Conservation (phyloP, 2,888 invertebrate genomes). For the Byasa hedistus region DNA sequence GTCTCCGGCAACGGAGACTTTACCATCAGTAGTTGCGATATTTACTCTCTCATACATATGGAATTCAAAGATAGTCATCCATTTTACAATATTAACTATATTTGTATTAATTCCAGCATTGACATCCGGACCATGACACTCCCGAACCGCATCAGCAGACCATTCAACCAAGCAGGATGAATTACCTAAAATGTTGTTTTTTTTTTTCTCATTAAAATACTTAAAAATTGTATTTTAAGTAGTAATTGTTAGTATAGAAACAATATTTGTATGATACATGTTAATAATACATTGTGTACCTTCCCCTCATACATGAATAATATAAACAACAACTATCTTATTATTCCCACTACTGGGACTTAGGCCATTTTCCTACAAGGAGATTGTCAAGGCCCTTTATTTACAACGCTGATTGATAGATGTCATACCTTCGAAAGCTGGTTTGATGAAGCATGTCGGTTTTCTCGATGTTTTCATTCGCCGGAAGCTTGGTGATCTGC, state of each 20-base stretch:
- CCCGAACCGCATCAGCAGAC: slow-evolving; percentile 84
- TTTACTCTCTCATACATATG: no score
- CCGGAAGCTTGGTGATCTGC: no score
- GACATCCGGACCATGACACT: slow-evolving; percentile 85
- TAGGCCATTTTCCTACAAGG: no score
- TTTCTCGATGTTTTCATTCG: no score
- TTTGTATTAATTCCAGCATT: slow-evolving; percentile 71
- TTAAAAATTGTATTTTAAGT: neutral
- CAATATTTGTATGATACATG: neutral
- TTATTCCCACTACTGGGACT: no score
- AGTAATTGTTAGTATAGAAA: neutral
- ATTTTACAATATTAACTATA: slow-evolving; percentile 21
- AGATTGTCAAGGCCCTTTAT: no score
- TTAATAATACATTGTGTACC: neutral
- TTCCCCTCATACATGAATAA: no score
- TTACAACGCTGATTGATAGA: no score
- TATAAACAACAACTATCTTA: no score
- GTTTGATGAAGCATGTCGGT: no score
- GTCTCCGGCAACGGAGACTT: no score
- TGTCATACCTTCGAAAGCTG: no score
- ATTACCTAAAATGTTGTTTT: neutral
- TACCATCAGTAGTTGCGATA: neutral
- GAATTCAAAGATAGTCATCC: neutral
- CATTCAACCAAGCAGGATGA: slow-evolving; percentile 62
- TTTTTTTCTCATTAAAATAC: neutral